Percentiles rank a stretch among this genome's conserved stretches.
Conservation (phyloP, 1,140 invertebrate species). For the Melanaphis sacchari region DNA sequence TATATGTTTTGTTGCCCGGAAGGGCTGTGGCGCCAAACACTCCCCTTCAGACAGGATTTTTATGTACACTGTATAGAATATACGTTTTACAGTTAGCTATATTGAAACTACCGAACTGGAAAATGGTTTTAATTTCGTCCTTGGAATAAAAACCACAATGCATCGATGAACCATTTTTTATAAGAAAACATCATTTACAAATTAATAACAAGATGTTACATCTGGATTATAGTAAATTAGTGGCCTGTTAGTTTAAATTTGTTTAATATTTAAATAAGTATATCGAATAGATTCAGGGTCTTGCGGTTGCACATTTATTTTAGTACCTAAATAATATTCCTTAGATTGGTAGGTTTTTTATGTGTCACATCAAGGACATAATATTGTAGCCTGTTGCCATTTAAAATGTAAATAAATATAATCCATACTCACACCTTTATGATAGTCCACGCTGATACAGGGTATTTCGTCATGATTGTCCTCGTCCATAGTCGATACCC, state of each 20-base stretch:
- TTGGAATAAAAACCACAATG: constrained; percentile 52
- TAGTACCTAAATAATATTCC: neutral
- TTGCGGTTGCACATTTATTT: neutral
- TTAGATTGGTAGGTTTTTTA: neutral
- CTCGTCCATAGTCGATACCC: neutral
- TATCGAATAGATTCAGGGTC: neutral
- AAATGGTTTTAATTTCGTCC: neutral
- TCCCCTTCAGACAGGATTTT: neutral
- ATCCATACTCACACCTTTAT: neutral
- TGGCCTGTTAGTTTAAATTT: neutral
- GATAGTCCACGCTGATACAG: neutral
- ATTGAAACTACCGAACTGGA: constrained; percentile 16
- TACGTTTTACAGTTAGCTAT: neutral
- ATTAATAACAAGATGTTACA: neutral
- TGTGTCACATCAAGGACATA: neutral
- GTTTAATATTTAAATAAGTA: neutral
- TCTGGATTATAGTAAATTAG: neutral
- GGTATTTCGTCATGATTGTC: neutral
- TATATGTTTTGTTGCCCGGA: neutral
- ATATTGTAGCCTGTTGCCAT: neutral
- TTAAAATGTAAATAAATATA: neutral
- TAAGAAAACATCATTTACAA: neutral
- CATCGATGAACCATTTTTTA: neutral
- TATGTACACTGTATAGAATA: neutral
- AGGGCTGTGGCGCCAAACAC: constrained; percentile 47